Evolutionary conservation across 92 coral and sea anemone genomes (phyloP).

Genomic region (Porites evermanni): DNA sequence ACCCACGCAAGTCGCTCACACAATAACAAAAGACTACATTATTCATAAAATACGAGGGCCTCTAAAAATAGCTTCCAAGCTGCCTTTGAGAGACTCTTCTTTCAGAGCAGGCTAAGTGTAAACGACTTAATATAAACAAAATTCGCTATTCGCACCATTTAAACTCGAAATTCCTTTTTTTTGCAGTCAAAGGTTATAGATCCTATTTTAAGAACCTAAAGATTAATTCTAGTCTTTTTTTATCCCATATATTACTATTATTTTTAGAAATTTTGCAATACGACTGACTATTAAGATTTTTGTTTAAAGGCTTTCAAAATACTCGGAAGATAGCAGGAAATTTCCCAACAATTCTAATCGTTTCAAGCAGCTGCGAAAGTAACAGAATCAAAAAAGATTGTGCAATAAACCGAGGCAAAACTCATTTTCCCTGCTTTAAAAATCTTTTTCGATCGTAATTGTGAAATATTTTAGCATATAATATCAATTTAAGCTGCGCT

Average conservation of each 20-base stretch:
- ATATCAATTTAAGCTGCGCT: not conserved
- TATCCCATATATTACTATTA: too few relatives aligned
- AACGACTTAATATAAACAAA: not conserved
- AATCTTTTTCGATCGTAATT: not conserved
- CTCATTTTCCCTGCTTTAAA: not conserved
- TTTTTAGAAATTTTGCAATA: not conserved
- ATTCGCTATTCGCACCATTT: not conserved
- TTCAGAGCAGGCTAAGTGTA: not conserved
- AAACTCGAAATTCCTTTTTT: too few relatives aligned
- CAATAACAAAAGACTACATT: conserved; percentile 32
- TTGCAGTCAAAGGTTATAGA: too few relatives aligned
- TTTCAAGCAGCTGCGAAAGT: not conserved
- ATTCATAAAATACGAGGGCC: conserved; percentile 20
- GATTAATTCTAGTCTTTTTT: not conserved
- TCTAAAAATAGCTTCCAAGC: conserved; percentile 22
- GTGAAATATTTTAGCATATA: not conserved
- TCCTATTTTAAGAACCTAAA: too few relatives aligned
- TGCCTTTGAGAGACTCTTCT: not conserved
- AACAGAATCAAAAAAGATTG: not conserved
- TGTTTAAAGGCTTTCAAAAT: conserved; percentile 20
- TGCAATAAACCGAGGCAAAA: conserved; percentile 28
- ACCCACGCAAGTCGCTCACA: conserved; percentile 46
- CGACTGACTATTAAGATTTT: not conserved
- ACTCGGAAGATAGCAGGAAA: not conserved
- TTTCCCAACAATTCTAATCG: conserved; percentile 35